A percentile compares a stretch with the other conserved stretches of the same genome.
phyloP scores from a whole-genome alignment of 2,888 invertebrate species.

The Synergus itoensis region DNA sequence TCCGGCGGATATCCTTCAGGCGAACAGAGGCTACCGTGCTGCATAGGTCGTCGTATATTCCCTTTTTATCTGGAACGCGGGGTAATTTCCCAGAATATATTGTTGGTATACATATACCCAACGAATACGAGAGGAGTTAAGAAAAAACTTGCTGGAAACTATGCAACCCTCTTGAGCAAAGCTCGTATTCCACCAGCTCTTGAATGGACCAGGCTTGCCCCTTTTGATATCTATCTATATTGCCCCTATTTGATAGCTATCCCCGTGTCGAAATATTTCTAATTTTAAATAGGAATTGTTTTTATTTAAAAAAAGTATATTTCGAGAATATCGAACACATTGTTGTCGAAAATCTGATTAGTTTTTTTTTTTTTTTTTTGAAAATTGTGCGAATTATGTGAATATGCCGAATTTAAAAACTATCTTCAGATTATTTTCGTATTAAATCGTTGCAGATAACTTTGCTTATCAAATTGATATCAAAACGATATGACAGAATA shows the following conservation, averaged over 20 bases:
- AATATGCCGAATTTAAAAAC: too few relatives aligned
- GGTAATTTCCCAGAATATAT: slow-evolving; percentile 12
- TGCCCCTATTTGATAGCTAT: too few relatives aligned
- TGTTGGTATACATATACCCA: not conserved
- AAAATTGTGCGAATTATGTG: too few relatives aligned
- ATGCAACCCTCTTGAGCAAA: slow-evolving; percentile 18
- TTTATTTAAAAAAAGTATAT: too few relatives aligned
- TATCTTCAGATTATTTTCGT: too few relatives aligned
- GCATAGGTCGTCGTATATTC: slow-evolving; percentile 20
- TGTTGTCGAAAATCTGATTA: too few relatives aligned
- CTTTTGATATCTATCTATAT: slow-evolving; percentile 9
- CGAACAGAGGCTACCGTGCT: not conserved
- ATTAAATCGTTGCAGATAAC: too few relatives aligned
- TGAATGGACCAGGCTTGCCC: slow-evolving; percentile 16
- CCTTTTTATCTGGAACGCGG: slow-evolving; percentile 9
- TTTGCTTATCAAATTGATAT: too few relatives aligned
- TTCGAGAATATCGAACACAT: too few relatives aligned
- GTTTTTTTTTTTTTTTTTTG: too few relatives aligned
- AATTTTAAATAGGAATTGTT: not conserved
- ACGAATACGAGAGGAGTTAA: not conserved
- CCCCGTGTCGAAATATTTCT: not conserved
- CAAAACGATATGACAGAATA: too few relatives aligned
- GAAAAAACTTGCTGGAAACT: slow-evolving; percentile 11
- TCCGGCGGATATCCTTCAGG: slow-evolving; percentile 18
- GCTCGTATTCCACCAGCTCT: slow-evolving; percentile 18